These are phyloP conservation scores for Epinephelus lanceolatus DNA, from an alignment of 2,113 vertebrate genomes.

Conservation along the genomic window DNA sequence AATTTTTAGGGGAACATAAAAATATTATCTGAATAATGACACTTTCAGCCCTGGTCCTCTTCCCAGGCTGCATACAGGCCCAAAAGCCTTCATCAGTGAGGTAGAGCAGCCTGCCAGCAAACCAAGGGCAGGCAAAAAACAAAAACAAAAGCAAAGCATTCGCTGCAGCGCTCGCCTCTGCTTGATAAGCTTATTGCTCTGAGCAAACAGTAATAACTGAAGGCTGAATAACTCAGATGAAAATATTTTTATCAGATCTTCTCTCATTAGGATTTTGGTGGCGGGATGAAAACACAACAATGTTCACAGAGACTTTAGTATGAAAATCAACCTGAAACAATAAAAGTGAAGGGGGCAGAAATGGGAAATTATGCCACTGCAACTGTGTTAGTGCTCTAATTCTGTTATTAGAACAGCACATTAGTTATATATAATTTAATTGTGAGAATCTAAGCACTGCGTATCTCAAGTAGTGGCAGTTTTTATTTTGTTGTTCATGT, in stretches of 20 bases:
- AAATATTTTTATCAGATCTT: slow-evolving; percentile 17
- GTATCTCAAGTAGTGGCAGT: not conserved
- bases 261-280: not conserved
- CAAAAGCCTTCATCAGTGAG: not conserved
- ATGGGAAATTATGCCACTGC: no score
- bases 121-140: no score
- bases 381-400: not conserved
- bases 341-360: not conserved
- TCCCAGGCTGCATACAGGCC: not conserved
- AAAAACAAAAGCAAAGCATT: not conserved
- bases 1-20: no score
- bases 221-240: slow-evolving; percentile 13
- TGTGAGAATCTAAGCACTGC: not conserved
- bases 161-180: not conserved
- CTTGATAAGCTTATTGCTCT: slow-evolving; percentile 10
- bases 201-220: slow-evolving; percentile 28
- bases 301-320: not conserved
- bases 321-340: not conserved
- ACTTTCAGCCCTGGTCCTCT: no score
- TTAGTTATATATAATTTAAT: not conserved
- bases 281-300: not conserved
- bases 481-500: not conserved
- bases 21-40: no score
- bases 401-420: not conserved
- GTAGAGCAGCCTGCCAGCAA: not conserved